Evolutionary conservation across 2,797 vertebrate species (phyloP).

Genomic region (Molossus alvarezi): DNA sequence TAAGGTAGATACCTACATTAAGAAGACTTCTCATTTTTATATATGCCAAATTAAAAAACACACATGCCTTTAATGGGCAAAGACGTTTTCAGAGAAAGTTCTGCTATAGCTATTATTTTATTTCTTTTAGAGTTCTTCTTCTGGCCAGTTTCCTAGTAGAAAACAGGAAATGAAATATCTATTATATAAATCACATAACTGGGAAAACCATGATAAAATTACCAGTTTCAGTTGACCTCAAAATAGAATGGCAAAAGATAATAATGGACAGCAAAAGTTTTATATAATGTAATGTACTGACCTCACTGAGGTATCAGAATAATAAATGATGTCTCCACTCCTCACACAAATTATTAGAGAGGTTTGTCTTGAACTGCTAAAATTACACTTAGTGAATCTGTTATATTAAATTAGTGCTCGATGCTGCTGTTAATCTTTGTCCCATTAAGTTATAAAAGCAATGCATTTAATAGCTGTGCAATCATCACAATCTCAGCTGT

Average conservation of each 20-base stretch:
- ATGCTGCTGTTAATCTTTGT: conserved; percentile 82
- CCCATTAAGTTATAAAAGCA: conserved; percentile 84
- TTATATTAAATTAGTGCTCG: conserved; percentile 80
- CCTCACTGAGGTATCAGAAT: conserved; percentile 81
- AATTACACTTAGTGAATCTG: conserved; percentile 82
- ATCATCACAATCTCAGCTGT: conserved; percentile 78
- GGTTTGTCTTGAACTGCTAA: conserved; percentile 79
- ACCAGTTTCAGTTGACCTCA: conserved; percentile 64
- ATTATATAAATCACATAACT: conserved; percentile 56
- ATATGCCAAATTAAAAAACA: conserved; percentile 69
- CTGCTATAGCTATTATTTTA: conserved; percentile 69
- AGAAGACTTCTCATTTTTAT: conserved; percentile 83
- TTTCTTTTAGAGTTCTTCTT: conserved; percentile 71
- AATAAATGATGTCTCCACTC: conserved; percentile 80
- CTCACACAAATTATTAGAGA: conserved; percentile 74
- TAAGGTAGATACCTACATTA: conserved; percentile 70
- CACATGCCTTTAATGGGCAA: conserved; percentile 46
- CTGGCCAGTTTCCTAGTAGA: conserved; percentile 63
- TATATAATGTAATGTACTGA: conserved; percentile 70
- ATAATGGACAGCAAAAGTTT: conserved; percentile 64
- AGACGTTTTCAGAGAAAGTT: conserved; percentile 62
- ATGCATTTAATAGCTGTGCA: conserved; percentile 72
- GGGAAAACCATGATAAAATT: conserved; percentile 68
- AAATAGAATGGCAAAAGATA: conserved; percentile 12
- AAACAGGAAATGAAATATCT: conserved; percentile 74